Evolutionary conservation across 1,140 invertebrate species (phyloP).

Genomic region (Heliothis subflexa): DNA sequence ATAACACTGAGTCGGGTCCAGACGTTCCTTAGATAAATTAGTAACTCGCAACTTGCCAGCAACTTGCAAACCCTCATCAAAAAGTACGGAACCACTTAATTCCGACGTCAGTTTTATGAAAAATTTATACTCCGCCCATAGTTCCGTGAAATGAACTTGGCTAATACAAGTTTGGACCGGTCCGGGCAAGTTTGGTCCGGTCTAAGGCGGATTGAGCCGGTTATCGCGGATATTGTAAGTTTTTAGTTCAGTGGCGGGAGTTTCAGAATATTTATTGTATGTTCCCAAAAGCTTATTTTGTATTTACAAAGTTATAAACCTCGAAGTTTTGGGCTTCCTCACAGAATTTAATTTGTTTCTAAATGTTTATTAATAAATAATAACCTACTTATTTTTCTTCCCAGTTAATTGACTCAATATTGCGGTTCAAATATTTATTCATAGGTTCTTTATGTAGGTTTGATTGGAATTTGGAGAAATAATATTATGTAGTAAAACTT

Average conservation of each 20-base stretch:
- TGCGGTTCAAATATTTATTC: slow-evolving; percentile 12
- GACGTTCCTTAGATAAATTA: slow-evolving; percentile 40
- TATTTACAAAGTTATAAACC: slow-evolving; percentile 9
- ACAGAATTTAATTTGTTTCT: not conserved
- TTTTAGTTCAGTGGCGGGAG: slow-evolving; percentile 37
- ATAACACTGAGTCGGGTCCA: slow-evolving; percentile 27
- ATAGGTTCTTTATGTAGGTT: not conserved
- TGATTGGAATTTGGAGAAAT: not conserved
- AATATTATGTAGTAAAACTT: too few species aligned
- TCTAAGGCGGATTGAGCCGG: slow-evolving; percentile 36
- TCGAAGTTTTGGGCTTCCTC: not conserved
- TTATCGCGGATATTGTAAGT: slow-evolving; percentile 45
- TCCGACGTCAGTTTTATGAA: slow-evolving; percentile 41
- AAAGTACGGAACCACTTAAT: slow-evolving; percentile 47
- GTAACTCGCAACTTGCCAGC: slow-evolving; percentile 30
- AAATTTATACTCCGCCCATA: slow-evolving; percentile 35
- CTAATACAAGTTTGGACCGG: slow-evolving; percentile 45
- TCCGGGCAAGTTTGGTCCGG: slow-evolving; percentile 16
- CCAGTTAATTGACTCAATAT: slow-evolving; percentile 9
- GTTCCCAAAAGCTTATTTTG: slow-evolving; percentile 8
- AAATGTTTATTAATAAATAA: slow-evolving; percentile 23
- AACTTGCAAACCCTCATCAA: slow-evolving; percentile 43
- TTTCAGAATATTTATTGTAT: slow-evolving; percentile 32
- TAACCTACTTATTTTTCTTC: slow-evolving; percentile 2
- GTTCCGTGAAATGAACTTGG: slow-evolving; percentile 45